phyloP scores from a whole-genome alignment of 2,888 invertebrate genomes.

The Boloria euphrosyne region DNA sequence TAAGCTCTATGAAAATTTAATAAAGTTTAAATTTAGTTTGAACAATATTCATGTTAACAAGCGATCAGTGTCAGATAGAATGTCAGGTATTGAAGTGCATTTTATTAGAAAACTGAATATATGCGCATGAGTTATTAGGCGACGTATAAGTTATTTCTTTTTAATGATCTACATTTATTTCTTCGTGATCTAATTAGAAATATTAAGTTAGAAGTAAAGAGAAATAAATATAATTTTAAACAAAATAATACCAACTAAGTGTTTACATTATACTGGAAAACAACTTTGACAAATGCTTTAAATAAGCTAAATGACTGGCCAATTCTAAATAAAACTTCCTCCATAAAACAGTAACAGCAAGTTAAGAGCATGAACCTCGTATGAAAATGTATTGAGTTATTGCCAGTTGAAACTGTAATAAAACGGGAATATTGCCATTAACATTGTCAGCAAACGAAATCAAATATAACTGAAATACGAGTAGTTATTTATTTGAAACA shows the following conservation, averaged over 20 bases:
- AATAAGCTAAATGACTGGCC: slow-evolving; percentile 4
- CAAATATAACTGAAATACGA: slow-evolving; percentile 6
- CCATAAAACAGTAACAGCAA: slow-evolving; percentile 36
- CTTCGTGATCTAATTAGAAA: no score
- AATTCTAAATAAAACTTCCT: slow-evolving; percentile 40
- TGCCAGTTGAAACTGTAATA: slow-evolving; percentile 62
- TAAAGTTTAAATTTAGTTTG: slow-evolving; percentile 11
- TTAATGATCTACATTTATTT: no score
- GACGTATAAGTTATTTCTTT: no score
- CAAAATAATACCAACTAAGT: no score
- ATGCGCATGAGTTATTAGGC: slow-evolving; percentile 1
- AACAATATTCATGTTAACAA: neutral
- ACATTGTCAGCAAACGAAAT: slow-evolving; percentile 56
- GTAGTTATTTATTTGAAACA: neutral
- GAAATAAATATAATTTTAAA: no score
- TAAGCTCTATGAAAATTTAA: neutral
- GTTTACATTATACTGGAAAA: neutral
- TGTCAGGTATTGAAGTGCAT: slow-evolving; percentile 6
- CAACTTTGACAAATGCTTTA: neutral
- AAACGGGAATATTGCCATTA: slow-evolving; percentile 63
- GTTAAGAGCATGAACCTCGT: slow-evolving; percentile 47
- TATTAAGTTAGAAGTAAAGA: no score
- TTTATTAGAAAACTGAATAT: slow-evolving; percentile 3
- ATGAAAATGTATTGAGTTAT: slow-evolving; percentile 58
- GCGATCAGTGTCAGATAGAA: slow-evolving; percentile 7